Percentiles rank a stretch among this genome's conserved stretches.
Evolutionary conservation across 2,888 invertebrate genomes (phyloP).

Genomic region (Camptogramma bilineatum): DNA sequence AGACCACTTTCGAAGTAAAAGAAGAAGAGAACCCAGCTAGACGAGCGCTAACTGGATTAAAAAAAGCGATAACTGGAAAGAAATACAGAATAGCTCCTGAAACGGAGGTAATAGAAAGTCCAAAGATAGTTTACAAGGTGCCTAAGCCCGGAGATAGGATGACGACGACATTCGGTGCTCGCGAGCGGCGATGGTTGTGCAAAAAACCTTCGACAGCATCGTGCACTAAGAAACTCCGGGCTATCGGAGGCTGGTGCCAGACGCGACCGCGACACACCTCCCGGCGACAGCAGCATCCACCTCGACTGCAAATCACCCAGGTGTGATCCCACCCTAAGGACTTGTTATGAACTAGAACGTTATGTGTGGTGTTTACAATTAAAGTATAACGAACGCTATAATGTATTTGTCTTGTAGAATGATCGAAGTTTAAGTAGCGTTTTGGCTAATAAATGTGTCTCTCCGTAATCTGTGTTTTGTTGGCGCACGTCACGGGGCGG

Average conservation of each 20-base stretch:
- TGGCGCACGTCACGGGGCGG: slow-evolving; percentile 65
- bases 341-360: slow-evolving; percentile 30
- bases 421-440: slow-evolving; percentile 73
- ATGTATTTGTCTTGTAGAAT: slow-evolving; percentile 66
- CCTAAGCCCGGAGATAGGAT: slow-evolving; percentile 78
- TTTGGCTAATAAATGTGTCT: slow-evolving; percentile 81
- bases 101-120: slow-evolving; percentile 69
- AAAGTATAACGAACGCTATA: slow-evolving; percentile 36
- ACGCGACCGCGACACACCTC: slow-evolving; percentile 64
- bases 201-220: slow-evolving; percentile 65
- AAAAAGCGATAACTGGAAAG: slow-evolving; percentile 70
- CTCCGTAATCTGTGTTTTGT: slow-evolving; percentile 80
- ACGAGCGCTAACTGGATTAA: slow-evolving; percentile 68
- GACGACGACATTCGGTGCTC: slow-evolving; percentile 74
- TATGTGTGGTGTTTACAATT: slow-evolving; percentile 23
- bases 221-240: slow-evolving; percentile 62
- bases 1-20: slow-evolving; percentile 63
- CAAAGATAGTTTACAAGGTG: slow-evolving; percentile 77
- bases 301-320: slow-evolving; percentile 81
- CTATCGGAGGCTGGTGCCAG: slow-evolving; percentile 67
- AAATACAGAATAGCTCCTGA: slow-evolving; percentile 74
- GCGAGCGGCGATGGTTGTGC: slow-evolving; percentile 65
- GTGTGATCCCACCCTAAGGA: slow-evolving; percentile 65
- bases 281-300: slow-evolving; percentile 64
- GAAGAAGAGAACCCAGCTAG: slow-evolving; percentile 65